Conservation (phyloP, 2,113 vertebrate genomes). For the Phoenicopterus ruber region DNA sequence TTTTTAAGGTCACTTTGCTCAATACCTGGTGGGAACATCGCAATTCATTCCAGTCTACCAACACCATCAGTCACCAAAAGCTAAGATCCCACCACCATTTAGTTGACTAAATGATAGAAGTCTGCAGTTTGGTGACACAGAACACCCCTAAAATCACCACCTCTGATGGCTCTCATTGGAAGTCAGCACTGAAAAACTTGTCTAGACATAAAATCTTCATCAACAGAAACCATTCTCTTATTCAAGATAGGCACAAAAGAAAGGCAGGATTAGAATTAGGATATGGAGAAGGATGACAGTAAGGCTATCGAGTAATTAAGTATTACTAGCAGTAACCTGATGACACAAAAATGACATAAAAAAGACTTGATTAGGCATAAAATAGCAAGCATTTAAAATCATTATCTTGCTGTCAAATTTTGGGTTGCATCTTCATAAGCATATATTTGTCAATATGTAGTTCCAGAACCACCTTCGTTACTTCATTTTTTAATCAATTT, state of each 20-base stretch:
- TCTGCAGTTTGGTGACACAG: not conserved
- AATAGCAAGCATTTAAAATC: not conserved
- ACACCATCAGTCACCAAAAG: not conserved
- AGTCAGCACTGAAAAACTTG: not conserved
- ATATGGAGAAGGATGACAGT: not conserved
- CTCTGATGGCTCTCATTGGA: not conserved
- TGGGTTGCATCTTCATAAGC: not conserved
- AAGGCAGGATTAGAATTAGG: not conserved
- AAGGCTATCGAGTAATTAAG: not conserved
- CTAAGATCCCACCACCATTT: not conserved
- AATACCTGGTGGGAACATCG: not conserved
- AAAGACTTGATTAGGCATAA: not conserved
- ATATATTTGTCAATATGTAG: not conserved
- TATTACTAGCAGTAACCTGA: not conserved
- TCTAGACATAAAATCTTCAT: not conserved
- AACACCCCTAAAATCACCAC: not conserved
- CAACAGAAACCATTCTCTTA: not conserved
- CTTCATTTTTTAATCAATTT: not conserved
- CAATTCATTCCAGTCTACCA: not conserved
- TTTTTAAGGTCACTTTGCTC: not conserved
- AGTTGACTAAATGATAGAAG: not conserved
- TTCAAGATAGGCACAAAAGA: not conserved
- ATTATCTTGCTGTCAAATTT: not conserved
- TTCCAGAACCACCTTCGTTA: not conserved
- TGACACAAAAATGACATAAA: not conserved